Percentiles rank a stretch among this genome's conserved stretches.
Conservation (phyloP, 2,113 vertebrate species). For the Pterocles gutturalis region DNA sequence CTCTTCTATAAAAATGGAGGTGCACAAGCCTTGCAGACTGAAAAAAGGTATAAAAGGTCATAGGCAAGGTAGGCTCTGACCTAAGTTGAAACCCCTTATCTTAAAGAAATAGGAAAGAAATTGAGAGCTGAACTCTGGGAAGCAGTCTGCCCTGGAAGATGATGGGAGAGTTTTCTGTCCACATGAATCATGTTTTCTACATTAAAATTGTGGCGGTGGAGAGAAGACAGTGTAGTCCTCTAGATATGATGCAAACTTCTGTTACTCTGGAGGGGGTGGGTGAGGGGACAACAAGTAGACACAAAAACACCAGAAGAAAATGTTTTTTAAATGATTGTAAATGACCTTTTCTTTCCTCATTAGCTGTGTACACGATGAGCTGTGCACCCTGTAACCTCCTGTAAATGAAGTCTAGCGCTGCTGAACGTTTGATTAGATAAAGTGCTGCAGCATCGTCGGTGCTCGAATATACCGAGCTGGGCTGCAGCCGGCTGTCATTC, state of each 20-base stretch:
- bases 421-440: not conserved
- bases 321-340: not conserved
- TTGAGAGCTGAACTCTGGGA: not conserved
- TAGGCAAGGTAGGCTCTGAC: not conserved
- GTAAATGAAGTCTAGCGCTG: not conserved
- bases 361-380: not conserved
- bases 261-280: not conserved
- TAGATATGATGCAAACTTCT: not conserved
- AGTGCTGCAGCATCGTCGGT: fast-evolving
- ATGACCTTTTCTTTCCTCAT: not conserved
- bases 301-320: not conserved
- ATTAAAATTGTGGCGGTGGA: not conserved
- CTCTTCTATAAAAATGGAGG: not conserved
- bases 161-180: not conserved
- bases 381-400: not conserved
- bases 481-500: not conserved
- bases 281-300: not conserved
- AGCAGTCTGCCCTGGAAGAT: not conserved
- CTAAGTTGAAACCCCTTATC: not conserved
- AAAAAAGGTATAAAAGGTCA: not conserved
- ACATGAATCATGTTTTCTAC: not conserved
- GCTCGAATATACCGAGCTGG: not conserved
- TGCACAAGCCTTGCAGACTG: not conserved
- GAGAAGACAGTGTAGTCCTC: not conserved
- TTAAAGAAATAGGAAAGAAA: not conserved